Evolutionary conservation across 2,888 invertebrate genomes (phyloP).

Genomic region (Hydroisotoma schaefferi): DNA sequence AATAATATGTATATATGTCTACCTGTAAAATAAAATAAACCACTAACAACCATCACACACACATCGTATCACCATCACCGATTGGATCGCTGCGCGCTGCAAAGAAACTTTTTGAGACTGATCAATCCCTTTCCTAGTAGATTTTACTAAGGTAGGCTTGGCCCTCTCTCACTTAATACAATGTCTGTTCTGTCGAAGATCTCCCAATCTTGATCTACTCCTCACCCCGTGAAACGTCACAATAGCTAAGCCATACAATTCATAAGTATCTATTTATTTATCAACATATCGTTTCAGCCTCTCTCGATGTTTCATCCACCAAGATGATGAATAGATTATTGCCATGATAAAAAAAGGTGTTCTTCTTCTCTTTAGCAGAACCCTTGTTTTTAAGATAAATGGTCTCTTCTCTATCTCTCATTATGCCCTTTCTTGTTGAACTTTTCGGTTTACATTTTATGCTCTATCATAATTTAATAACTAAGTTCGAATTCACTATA

Average conservation of each 20-base stretch:
- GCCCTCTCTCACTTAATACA: too few relatives aligned
- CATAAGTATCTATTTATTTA: slow-evolving; percentile 17
- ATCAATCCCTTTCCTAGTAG: slow-evolving; percentile 10
- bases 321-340: neutral
- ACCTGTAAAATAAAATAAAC: too few relatives aligned
- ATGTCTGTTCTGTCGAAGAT: slow-evolving; percentile 6
- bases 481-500: too few relatives aligned
- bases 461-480: too few relatives aligned
- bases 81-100: too few relatives aligned
- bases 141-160: too few relatives aligned
- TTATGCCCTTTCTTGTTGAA: neutral
- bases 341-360: slow-evolving; percentile 6
- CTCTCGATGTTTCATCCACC: neutral
- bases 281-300: neutral
- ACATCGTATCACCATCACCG: too few relatives aligned
- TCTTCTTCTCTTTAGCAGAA: neutral
- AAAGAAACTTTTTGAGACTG: slow-evolving; percentile 7
- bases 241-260: slow-evolving; percentile 8
- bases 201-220: slow-evolving; percentile 13
- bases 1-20: neutral
- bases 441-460: too few relatives aligned
- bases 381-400: neutral
- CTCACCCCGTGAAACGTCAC: slow-evolving; percentile 10
- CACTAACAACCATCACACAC: too few relatives aligned
- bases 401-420: neutral